Evolutionary conservation across 2,888 invertebrate genomes (phyloP).

Genomic region (Tyria jacobaeae): DNA sequence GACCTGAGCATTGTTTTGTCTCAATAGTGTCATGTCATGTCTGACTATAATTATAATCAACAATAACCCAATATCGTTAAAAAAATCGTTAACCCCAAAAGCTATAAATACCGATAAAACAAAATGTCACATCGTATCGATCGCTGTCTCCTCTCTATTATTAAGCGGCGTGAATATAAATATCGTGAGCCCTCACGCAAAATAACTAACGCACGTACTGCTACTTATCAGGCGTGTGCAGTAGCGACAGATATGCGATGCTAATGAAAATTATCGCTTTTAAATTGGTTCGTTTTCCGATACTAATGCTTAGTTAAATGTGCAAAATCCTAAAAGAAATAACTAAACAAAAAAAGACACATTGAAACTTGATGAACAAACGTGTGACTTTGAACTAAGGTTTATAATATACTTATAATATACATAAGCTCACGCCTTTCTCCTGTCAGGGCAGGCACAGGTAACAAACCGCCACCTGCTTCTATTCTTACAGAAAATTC

Average conservation of each 20-base stretch:
- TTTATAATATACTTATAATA: too few species aligned
- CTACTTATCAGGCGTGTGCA: slow-evolving; percentile 34
- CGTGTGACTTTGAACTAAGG: too few species aligned
- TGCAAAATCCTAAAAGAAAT: too few species aligned
- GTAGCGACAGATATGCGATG: slow-evolving; percentile 32
- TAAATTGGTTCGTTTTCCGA: too few species aligned
- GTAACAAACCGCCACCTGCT: too few species aligned
- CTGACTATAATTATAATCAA: not conserved
- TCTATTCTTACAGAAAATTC: too few species aligned
- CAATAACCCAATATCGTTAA: not conserved
- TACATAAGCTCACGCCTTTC: too few species aligned
- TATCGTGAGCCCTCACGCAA: slow-evolving; percentile 67
- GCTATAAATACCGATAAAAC: slow-evolving; percentile 3
- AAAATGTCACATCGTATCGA: slow-evolving; percentile 20
- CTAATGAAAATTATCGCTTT: slow-evolving; percentile 8
- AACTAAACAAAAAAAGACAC: too few species aligned
- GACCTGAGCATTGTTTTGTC: not conserved
- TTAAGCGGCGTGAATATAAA: slow-evolving; percentile 74
- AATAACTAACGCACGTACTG: slow-evolving; percentile 61
- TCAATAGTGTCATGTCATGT: not conserved
- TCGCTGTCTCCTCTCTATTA: slow-evolving; percentile 58
- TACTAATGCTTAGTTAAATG: too few species aligned
- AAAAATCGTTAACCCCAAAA: slow-evolving; percentile 5
- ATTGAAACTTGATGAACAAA: too few species aligned
- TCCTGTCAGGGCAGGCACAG: too few species aligned